Conservation (phyloP, 2,113 vertebrate species). For the Corythornis cristatus region DNA sequence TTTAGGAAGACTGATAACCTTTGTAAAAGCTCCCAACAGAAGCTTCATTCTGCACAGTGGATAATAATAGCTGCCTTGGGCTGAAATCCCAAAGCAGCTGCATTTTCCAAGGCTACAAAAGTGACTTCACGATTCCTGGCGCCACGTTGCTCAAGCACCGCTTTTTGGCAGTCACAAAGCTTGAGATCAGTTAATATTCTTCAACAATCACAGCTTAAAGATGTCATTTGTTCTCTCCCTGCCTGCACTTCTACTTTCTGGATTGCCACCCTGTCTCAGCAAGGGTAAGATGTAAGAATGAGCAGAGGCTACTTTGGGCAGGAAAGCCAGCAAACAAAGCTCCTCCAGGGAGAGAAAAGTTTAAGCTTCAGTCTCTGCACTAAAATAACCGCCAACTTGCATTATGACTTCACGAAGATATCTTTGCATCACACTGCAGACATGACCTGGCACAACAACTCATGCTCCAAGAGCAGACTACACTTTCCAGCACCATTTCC, state of each 20-base stretch:
- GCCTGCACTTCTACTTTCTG: background rate
- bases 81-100: slow-evolving; percentile 59
- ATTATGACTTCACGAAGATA: background rate
- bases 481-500: background rate
- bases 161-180: slow-evolving; percentile 20
- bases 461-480: background rate
- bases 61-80: background rate
- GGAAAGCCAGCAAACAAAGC: background rate
- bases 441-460: fast-evolving
- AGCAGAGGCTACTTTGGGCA: background rate
- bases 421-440: background rate
- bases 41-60: slow-evolving; percentile 28
- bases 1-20: slow-evolving; percentile 26
- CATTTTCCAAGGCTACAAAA: slow-evolving; percentile 53
- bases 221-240: background rate
- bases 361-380: background rate
- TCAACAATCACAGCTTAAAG: slow-evolving; percentile 26
- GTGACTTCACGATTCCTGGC: slow-evolving; percentile 56
- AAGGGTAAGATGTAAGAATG: background rate
- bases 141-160: background rate
- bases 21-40: slow-evolving; percentile 18
- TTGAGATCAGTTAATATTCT: slow-evolving; percentile 7
- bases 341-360: background rate
- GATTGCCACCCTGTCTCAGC: background rate
- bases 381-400: background rate